Base-by-base conservation (phyloP, 2,888 invertebrate genomes). In the Ectropis crepuscularia region DNA sequence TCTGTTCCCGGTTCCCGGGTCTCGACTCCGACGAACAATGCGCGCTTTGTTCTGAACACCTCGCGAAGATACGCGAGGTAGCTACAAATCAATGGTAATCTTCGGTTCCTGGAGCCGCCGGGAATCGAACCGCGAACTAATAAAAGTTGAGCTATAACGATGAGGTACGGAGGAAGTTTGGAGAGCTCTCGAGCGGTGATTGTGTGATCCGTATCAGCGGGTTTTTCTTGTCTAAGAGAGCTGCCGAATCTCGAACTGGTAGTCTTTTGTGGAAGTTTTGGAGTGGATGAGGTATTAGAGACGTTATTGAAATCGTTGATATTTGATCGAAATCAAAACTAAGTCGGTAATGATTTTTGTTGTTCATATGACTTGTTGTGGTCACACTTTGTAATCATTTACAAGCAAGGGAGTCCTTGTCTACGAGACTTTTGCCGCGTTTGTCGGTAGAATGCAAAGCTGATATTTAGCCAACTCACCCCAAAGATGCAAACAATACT, bases 81-180 rank as follows among this genome's bases (percentile, higher is more conserved):
- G 28, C 51, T 37, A 48, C 57, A 58, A 58, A 63, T 63, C 63
- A 53, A 9, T 53, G 53, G 42, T 63, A 58, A 58, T 63, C 57
- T 63, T 37, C 28, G 37, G 41, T 37, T 12, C 10, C 42, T 50
- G 57, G 53, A 45, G 37, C 46, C 41, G 37, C 10, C 42, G 55
- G 57, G 53, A 45, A 63, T 63, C 63, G 63, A 63, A 63, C 57
- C 43, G 53, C 38, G 39, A 61, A 58, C 63, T 63, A 57, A 63
- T 63, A 63, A 63, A 63, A 63, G 57, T 63, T 57, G 53, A 57
- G 62, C 48, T 45, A 53, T 63, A 53, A 57, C 63, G 57, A 53
- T 53, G 63, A 58, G 48, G 57, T 5, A 63, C 57, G 48, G 57
- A 46, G 9, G 43, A 57, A 63, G 48, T 63, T 62, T 49, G 0